Evolutionary conservation across 2,113 vertebrate species (phyloP).

Genomic region (Tamias sibiricus): DNA sequence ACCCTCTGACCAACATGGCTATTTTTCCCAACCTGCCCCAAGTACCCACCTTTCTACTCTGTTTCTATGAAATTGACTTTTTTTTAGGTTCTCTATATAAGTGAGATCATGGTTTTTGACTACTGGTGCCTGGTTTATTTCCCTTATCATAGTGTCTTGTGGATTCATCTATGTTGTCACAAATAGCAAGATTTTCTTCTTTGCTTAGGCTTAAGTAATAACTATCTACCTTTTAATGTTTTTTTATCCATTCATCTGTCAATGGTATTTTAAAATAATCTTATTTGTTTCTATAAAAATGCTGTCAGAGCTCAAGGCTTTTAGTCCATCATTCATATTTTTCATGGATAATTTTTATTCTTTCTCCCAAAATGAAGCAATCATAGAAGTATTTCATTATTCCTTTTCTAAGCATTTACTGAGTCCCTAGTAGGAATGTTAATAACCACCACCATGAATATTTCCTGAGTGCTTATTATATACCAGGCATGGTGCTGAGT

Average conservation of each 20-base stretch:
- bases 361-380: constrained; percentile 32
- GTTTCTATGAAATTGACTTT: not conserved
- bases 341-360: constrained; percentile 19
- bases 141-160: not conserved
- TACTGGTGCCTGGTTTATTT: not conserved
- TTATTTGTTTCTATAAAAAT: constrained; percentile 45
- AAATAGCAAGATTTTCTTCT: not conserved
- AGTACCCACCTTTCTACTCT: not conserved
- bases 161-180: not conserved
- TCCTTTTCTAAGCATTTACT: not conserved
- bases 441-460: not conserved
- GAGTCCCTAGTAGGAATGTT: not conserved
- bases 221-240: too few relatives aligned
- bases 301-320: not conserved
- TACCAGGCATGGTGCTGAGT: not conserved
- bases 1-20: not conserved
- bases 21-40: too few relatives aligned
- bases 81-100: not conserved
- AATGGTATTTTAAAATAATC: not conserved
- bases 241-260: not conserved
- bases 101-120: not conserved
- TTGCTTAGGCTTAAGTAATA: not conserved
- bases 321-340: not conserved
- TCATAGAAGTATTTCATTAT: not conserved
- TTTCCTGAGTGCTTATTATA: not conserved